Conservation (phyloP, 2,797 vertebrate species). For the Acestrorhynchus altus region DNA sequence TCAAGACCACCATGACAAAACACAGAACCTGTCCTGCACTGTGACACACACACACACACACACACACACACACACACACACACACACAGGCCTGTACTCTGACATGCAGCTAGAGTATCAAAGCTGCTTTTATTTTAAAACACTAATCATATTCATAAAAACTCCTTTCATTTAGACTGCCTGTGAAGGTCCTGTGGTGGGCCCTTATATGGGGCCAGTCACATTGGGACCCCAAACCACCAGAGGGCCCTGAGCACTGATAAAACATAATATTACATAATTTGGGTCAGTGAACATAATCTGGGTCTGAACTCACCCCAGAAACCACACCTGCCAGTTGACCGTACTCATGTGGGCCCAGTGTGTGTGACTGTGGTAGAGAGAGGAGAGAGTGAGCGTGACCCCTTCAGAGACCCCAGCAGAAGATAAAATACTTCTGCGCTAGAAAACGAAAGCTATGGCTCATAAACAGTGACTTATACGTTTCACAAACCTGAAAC, state of each 20-base stretch:
- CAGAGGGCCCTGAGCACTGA: no score
- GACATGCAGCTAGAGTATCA: constrained; percentile 8
- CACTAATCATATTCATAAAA: no score
- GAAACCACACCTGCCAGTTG: background rate
- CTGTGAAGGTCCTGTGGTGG: no score
- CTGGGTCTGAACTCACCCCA: background rate
- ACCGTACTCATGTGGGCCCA: background rate
- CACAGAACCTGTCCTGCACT: constrained; percentile 11
- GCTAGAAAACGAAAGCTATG: background rate
- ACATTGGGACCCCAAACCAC: no score
- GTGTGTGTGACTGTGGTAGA: background rate
- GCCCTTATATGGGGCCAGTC: no score
- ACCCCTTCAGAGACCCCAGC: background rate
- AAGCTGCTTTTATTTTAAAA: no score
- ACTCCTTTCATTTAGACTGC: no score
- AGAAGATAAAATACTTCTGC: background rate
- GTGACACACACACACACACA: background rate
- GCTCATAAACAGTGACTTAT: background rate
- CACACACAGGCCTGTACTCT: background rate
- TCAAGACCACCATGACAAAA: constrained; percentile 49
- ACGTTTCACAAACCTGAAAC: background rate
- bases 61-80: background rate
- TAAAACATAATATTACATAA: background rate
- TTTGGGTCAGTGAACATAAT: background rate
- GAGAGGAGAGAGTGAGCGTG: background rate